Conservation (phyloP, 1,140 invertebrate species). For the Ips typographus region DNA sequence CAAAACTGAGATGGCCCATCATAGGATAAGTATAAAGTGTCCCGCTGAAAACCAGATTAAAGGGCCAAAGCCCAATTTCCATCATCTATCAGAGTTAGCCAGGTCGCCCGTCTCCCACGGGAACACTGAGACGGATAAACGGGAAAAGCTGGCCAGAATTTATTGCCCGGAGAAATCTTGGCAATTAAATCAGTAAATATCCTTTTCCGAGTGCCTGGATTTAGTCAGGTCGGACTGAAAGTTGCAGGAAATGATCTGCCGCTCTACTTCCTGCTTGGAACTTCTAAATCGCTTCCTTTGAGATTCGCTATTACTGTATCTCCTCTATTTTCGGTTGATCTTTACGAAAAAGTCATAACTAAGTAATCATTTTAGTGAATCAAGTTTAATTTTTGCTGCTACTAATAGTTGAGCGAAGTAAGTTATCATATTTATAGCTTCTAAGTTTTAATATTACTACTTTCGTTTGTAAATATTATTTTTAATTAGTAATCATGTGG, state of each 20-base stretch:
- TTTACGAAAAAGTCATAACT: too few species aligned
- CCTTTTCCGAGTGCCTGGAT: constrained; percentile 22
- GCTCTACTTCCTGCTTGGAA: not conserved
- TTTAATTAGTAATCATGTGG: too few species aligned
- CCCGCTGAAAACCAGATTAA: not conserved
- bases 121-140: constrained; percentile 27
- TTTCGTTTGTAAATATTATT: too few species aligned
- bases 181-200: constrained; percentile 31
- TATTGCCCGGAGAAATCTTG: constrained; percentile 27
- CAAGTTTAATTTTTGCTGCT: too few species aligned
- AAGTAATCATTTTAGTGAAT: too few species aligned
- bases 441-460: too few species aligned
- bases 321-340: too few species aligned
- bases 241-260: not conserved
- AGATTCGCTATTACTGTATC: not conserved
- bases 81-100: constrained; percentile 30
- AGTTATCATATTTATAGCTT: too few species aligned
- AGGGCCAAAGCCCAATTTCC: constrained; percentile 5
- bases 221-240: constrained; percentile 4
- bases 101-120: constrained; percentile 10
- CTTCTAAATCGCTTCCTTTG: constrained; percentile 1
- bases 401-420: too few species aligned
- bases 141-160: constrained; percentile 17
- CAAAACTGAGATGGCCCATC: too few species aligned
- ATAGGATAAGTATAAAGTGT: not conserved